phyloP scores from a whole-genome alignment of 2,888 invertebrate genomes.

The Deilephila porcellus region DNA sequence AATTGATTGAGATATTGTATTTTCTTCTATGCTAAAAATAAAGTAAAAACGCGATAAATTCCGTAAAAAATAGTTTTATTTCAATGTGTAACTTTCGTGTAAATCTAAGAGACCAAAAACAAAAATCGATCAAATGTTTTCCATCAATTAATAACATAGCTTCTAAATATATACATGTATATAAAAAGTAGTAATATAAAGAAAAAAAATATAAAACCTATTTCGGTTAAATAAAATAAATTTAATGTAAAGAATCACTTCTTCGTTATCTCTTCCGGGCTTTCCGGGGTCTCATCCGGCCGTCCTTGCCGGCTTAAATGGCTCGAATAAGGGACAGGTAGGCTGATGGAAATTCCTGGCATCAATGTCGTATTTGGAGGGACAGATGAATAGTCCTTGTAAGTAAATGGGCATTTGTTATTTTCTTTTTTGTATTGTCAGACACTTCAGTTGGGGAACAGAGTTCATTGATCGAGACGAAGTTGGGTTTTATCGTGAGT shows the following conservation, averaged over 20 bases:
- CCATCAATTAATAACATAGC: too few relatives aligned
- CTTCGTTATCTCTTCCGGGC: slow-evolving; percentile 11
- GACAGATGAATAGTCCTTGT: neutral
- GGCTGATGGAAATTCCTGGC: neutral
- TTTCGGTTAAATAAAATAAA: neutral
- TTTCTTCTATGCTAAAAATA: too few relatives aligned
- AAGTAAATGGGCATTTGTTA: neutral
- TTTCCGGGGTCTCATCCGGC: neutral
- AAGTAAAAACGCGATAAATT: too few relatives aligned
- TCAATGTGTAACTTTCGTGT: too few relatives aligned
- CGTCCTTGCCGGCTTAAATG: slow-evolving; percentile 5
- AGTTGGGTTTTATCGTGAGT: too few relatives aligned
- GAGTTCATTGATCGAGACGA: too few relatives aligned
- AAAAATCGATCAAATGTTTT: too few relatives aligned
- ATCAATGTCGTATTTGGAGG: slow-evolving; percentile 7
- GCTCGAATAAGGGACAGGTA: slow-evolving; percentile 20
- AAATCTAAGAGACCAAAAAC: too few relatives aligned
- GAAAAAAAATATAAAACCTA: neutral
- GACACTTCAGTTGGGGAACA: too few relatives aligned
- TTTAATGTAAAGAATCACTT: neutral
- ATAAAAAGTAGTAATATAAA: neutral
- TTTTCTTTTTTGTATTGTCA: neutral
- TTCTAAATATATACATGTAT: too few relatives aligned
- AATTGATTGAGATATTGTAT: too few relatives aligned
- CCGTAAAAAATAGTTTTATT: too few relatives aligned